These are phyloP conservation scores for Sebastes reedi DNA, from an alignment of 2,797 vertebrate species.

Conservation along the genomic window DNA sequence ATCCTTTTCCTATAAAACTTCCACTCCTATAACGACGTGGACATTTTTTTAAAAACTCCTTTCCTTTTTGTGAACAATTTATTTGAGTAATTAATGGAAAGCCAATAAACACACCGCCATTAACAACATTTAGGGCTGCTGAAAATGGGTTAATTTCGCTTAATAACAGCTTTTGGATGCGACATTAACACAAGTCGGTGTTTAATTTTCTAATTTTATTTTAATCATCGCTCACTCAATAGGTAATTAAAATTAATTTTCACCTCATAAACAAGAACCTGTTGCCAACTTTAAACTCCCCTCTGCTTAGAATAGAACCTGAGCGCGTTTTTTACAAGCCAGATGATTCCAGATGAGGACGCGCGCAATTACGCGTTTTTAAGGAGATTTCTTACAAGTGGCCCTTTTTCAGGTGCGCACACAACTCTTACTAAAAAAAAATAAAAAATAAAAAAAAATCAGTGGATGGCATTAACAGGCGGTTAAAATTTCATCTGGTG, in stretches of 20 bases:
- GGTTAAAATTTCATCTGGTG: conserved; percentile 97
- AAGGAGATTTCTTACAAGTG: conserved; percentile 36
- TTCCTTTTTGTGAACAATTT: conserved; percentile 54
- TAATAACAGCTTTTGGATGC: conserved; percentile 25
- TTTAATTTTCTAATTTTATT: conserved; percentile 62
- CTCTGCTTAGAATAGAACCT: conserved; percentile 49
- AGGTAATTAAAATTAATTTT: conserved; percentile 68
- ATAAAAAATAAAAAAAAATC: conserved; percentile 78
- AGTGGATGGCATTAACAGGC: conserved; percentile 94
- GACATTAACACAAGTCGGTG: conserved; percentile 38
- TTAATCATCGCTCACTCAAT: conserved; percentile 59
- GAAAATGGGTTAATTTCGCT: conserved; percentile 34
- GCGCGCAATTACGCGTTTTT: conserved; percentile 38
- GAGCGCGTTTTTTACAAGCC: conserved; percentile 56
- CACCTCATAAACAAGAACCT: conserved; percentile 58
- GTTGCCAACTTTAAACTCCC: conserved; percentile 58
- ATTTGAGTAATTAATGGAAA: conserved; percentile 54
- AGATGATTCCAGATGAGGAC: conserved; percentile 33
- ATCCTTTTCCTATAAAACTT: conserved; percentile 58
- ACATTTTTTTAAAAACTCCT: conserved; percentile 25
- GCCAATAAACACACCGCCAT: conserved; percentile 37
- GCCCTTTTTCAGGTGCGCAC: conserved; percentile 40
- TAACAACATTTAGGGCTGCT: conserved; percentile 37
- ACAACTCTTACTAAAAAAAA: conserved; percentile 55
- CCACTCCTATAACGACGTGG: conserved; percentile 34